phyloP scores from a whole-genome alignment of 2,888 invertebrate genomes.

The Notodonta dromedarius region DNA sequence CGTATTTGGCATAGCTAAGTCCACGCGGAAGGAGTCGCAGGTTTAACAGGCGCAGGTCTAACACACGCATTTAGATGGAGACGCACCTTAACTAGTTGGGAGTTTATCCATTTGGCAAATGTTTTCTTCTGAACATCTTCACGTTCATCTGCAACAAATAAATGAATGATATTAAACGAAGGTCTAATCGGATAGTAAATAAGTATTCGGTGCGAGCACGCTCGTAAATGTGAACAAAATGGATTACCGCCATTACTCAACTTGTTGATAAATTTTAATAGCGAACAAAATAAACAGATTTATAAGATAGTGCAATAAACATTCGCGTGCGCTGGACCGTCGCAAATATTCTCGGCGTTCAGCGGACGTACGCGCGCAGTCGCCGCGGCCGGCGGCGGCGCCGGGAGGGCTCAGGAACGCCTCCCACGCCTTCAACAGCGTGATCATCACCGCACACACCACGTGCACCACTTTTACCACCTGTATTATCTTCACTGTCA shows the following conservation, averaged over 20 bases:
- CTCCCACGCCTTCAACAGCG: constrained; percentile 61
- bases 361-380: constrained; percentile 3
- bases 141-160: constrained; percentile 90
- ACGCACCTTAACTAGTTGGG: constrained; percentile 91
- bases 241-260: background rate
- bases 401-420: constrained; percentile 32
- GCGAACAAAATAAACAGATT: background rate
- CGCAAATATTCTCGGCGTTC: background rate
- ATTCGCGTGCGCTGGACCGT: background rate
- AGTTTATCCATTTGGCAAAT: constrained; percentile 96
- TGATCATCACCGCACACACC: constrained; percentile 48
- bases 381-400: constrained; percentile 9
- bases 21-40: too few species aligned
- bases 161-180: constrained; percentile 11
- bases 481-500: background rate
- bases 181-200: background rate
- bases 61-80: background rate
- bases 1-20: too few species aligned
- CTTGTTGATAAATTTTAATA: background rate
- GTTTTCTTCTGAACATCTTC: constrained; percentile 98
- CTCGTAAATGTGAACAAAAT: background rate
- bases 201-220: background rate
- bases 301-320: background rate
- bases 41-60: too few species aligned
- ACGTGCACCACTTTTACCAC: background rate